Evolutionary conservation across 1,140 invertebrate species (phyloP), one percentile per base, ranked within the genome.

Genomic region (Bombus superbus): DNA sequence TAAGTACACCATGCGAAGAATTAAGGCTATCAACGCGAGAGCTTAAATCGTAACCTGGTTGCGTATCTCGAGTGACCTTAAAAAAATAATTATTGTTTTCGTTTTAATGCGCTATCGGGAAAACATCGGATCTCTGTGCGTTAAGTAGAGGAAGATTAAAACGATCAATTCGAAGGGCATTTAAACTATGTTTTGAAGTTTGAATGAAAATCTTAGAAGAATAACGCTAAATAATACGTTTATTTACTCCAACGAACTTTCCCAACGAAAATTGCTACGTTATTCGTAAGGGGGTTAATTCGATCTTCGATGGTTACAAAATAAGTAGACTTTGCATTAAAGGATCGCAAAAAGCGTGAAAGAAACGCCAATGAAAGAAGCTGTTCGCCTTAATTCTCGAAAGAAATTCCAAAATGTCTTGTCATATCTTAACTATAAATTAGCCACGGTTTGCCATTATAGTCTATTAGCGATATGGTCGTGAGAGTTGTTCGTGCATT

Each of bases 401-500:
- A 2, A 42, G 8, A 42, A 10, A 25, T 25, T 10, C 15, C 47
- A 9, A 18, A 77, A 81, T 44, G 78, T 38, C 35, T n/a, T 32
- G 44, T 71, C 44, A n/a, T 53, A 53, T 80, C 47, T 66, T 35
- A 71, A 35, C 5, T 6, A 32, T 72, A 40, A 73, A 72, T 53
- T 25, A 42, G 47, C 71, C n/a, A 25, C 9, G 35, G 2, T 28
- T 44, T 32, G 11, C 22, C 2, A n/a, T 83, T 75, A 66, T 32
- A 28, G 35, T 83, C 25, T n/a, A n/a, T 75, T 57, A 44, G 69
- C 73, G 74, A 77, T 77, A 53, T 57, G 47, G 59, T 66, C 53
- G 42, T 59, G 57, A 85, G 71, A 85, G 71, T 44, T 74, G 84
- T 59, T 64, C 76, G 47, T 40, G 62, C 83, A 79, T 89, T 81